Percentiles rank a stretch among this genome's conserved stretches.
Conservation (phyloP, 2,797 vertebrate species). For the Babyrousa celebensis region DNA sequence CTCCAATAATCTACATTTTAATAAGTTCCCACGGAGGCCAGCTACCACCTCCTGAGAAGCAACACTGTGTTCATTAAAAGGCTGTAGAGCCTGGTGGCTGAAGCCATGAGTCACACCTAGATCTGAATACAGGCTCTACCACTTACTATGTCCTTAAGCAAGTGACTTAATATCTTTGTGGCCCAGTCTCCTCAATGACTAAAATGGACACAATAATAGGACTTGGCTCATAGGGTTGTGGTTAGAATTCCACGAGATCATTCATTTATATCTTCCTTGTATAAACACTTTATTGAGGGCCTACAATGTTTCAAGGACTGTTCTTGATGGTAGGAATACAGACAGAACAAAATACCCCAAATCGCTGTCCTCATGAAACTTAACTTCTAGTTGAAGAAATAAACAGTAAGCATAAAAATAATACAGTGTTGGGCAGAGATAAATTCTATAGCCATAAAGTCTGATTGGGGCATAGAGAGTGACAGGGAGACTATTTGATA, state of each 20-base stretch:
- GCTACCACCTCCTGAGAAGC: background rate
- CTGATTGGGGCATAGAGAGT: background rate
- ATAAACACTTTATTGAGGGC: constrained; percentile 4
- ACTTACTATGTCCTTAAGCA: constrained; percentile 10
- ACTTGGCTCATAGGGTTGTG: constrained; percentile 5
- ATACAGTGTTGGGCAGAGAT: background rate
- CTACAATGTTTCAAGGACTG: background rate
- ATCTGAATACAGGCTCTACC: constrained; percentile 6
- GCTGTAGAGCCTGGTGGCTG: background rate
- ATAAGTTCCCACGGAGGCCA: background rate
- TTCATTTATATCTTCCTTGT: background rate
- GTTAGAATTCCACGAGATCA: constrained; percentile 61
- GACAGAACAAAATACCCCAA: background rate
- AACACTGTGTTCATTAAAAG: background rate
- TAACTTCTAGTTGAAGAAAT: background rate
- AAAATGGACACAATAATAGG: constrained; percentile 62
- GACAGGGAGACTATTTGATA: background rate
- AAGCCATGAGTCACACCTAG: background rate
- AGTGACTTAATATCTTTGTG: constrained; percentile 30
- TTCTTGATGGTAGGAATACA: background rate
- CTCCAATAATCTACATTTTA: constrained; percentile 9
- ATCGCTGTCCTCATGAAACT: background rate
- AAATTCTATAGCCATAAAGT: background rate
- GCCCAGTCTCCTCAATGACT: constrained; percentile 42
- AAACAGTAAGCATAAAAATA: background rate